Conservation (phyloP, 2,113 vertebrate species). For the Talpa occidentalis region DNA sequence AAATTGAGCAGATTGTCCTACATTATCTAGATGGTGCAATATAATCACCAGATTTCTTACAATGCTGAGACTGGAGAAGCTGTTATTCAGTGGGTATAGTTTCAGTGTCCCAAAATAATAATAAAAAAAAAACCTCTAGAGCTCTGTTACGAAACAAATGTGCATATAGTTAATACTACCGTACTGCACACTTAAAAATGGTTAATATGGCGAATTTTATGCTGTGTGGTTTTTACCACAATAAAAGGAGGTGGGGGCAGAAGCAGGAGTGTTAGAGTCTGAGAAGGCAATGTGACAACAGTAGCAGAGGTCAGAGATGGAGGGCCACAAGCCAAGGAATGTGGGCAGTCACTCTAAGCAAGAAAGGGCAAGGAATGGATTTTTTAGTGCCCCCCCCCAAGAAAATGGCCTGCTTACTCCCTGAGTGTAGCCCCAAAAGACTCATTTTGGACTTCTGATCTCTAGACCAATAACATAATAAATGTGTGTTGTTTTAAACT, state of each 20-base stretch:
- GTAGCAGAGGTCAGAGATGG: not conserved
- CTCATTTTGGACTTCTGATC: not conserved
- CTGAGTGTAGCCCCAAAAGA: not conserved
- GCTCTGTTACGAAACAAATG: not conserved
- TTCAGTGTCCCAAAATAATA: not conserved
- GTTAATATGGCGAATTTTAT: not conserved
- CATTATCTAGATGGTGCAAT: not conserved
- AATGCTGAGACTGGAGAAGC: not conserved
- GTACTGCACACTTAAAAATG: not conserved
- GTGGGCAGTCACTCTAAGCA: not conserved
- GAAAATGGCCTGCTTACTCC: not conserved
- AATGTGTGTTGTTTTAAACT: not conserved
- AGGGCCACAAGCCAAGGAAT: not conserved
- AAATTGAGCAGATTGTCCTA: conserved; percentile 12
- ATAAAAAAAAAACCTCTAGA: not conserved
- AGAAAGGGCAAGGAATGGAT: not conserved
- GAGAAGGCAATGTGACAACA: not conserved
- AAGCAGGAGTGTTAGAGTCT: not conserved
- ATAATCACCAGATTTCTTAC: not conserved
- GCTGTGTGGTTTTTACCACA: not conserved
- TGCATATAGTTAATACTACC: not conserved
- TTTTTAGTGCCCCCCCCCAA: not conserved
- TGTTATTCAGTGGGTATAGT: not conserved
- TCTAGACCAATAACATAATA: not conserved
- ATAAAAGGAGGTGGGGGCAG: not conserved